phyloP scores from a whole-genome alignment of 2,113 vertebrate genomes.

The Cyanistes caeruleus region DNA sequence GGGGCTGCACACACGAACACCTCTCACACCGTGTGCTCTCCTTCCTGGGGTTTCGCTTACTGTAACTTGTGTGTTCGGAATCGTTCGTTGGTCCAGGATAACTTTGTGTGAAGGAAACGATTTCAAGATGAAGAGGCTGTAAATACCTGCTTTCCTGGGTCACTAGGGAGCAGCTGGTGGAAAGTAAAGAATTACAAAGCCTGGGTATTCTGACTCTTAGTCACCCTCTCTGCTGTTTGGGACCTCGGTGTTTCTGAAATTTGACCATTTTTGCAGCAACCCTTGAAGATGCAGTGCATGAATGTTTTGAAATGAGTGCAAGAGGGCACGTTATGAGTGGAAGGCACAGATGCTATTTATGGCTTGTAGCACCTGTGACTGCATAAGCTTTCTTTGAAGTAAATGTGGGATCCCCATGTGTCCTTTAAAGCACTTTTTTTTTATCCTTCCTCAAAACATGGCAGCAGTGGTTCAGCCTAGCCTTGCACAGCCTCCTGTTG shows the following conservation, averaged over 20 bases:
- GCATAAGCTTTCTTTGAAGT: background rate
- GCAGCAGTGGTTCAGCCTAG: background rate
- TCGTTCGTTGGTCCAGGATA: background rate
- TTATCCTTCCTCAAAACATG: accelerated
- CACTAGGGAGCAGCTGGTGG: background rate
- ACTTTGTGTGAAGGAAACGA: background rate
- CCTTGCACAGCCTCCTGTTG: background rate
- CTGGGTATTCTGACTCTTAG: background rate
- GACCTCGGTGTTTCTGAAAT: background rate
- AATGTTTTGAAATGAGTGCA: background rate
- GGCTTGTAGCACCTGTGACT: background rate
- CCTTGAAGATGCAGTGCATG: background rate
- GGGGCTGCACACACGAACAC: too few relatives aligned
- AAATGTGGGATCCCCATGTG: accelerated
- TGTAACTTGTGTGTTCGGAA: accelerated
- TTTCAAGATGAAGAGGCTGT: background rate
- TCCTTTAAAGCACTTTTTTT: background rate
- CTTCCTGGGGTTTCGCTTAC: accelerated
- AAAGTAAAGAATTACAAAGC: background rate
- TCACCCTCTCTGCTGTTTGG: background rate
- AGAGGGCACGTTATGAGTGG: background rate
- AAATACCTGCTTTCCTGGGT: background rate
- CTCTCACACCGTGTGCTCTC: accelerated
- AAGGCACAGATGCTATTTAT: background rate
- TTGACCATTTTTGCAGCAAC: background rate